phyloP scores from a whole-genome alignment of 2,113 vertebrate genomes.

The Anser brachyrhynchus region DNA sequence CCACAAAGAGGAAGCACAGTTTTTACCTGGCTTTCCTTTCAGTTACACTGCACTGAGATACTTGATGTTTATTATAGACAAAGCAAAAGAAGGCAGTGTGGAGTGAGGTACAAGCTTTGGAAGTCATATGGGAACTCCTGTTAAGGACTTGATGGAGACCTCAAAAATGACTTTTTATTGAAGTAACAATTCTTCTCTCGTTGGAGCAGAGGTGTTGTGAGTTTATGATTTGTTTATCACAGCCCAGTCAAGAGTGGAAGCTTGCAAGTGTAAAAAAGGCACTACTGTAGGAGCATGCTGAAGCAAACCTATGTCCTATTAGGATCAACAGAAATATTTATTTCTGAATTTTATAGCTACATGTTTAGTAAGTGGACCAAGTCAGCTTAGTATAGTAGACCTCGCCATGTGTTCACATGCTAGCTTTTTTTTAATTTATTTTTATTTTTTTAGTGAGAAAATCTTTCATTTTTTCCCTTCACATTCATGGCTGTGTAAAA shows the following conservation, averaged over 20 bases:
- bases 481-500: neutral
- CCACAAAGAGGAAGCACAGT: neutral
- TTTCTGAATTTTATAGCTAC: neutral
- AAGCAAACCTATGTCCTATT: neutral
- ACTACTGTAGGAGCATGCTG: neutral
- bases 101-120: neutral
- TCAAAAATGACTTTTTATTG: neutral
- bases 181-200: neutral
- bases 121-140: neutral
- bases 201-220: neutral
- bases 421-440: neutral
- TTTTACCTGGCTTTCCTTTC: neutral
- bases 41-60: neutral
- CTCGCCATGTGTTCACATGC: neutral
- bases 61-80: neutral
- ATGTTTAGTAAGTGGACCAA: neutral
- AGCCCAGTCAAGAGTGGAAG: neutral
- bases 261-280: neutral
- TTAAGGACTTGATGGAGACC: neutral
- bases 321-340: neutral
- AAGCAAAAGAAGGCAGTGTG: neutral
- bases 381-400: neutral
- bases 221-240: neutral
- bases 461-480: neutral
- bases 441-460: neutral